Percentiles rank a stretch among this genome's conserved stretches.
Evolutionary conservation across 2,888 invertebrate species (phyloP).

Genomic region (Litoditis marina): DNA sequence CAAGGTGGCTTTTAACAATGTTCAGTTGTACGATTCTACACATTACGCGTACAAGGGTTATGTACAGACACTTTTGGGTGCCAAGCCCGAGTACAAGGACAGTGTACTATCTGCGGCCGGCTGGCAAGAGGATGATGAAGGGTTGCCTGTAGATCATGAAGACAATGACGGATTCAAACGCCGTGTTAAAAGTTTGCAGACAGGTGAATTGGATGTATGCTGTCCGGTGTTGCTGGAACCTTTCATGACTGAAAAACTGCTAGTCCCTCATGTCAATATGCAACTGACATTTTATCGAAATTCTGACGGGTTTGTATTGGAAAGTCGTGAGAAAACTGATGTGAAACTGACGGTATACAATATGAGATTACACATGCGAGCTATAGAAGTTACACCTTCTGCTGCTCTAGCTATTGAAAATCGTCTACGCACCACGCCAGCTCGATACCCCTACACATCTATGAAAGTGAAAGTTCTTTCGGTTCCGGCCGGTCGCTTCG

Average conservation of each 20-base stretch:
- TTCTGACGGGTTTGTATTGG: neutral
- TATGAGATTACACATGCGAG: slow-evolving; percentile 12
- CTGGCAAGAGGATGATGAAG: neutral
- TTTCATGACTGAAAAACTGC: slow-evolving; percentile 3
- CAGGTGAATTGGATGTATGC: neutral
- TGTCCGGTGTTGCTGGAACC: slow-evolving; percentile 7
- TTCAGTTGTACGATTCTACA: slow-evolving; percentile 2
- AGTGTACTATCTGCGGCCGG: slow-evolving; percentile 6
- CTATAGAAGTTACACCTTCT: slow-evolving; percentile 6
- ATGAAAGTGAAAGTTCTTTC: slow-evolving; percentile 1
- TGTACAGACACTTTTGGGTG: slow-evolving; percentile 7
- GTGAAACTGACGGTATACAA: neutral
- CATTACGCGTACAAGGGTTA: slow-evolving; percentile 13
- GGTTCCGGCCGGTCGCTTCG: slow-evolving; percentile 5
- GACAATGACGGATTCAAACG: neutral
- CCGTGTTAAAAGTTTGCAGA: neutral
- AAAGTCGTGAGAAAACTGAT: no score
- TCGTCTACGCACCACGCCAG: neutral
- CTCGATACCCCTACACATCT: slow-evolving; percentile 9
- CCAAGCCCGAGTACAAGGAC: neutral
- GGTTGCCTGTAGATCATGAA: no score
- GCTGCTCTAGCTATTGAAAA: slow-evolving; percentile 13
- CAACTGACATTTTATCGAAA: slow-evolving; percentile 10
- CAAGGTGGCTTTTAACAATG: neutral
- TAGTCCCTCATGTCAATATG: slow-evolving; percentile 12